Percentiles rank a stretch among this genome's conserved stretches.
Evolutionary conservation across 1,140 invertebrate species (phyloP).

Genomic region (Diorhabda carinulata): DNA sequence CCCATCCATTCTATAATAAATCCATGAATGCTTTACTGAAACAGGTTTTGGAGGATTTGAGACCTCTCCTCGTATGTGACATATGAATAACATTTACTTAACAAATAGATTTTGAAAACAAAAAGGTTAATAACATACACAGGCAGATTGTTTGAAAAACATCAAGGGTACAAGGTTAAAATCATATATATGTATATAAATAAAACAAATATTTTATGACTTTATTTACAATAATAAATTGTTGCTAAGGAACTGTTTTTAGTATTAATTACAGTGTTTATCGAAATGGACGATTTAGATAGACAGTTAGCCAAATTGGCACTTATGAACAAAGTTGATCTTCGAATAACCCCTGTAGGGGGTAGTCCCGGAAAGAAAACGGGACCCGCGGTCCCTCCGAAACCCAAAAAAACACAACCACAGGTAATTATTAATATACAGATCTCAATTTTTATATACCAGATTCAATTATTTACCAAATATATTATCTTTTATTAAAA

Average conservation of each 20-base stretch:
- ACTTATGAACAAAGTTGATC: constrained; percentile 53
- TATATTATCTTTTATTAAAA: background rate
- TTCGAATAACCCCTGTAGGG: constrained; percentile 51
- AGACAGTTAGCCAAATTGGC: constrained; percentile 56
- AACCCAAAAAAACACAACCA: constrained; percentile 69
- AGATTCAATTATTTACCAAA: background rate
- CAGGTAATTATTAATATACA: constrained; percentile 51
- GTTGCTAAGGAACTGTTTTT: no score
- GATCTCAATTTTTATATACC: constrained; percentile 3
- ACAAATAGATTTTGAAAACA: background rate
- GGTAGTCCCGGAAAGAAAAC: constrained; percentile 58
- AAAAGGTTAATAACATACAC: background rate
- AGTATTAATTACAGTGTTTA: no score
- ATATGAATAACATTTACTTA: no score
- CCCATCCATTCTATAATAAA: no score
- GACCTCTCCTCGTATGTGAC: no score
- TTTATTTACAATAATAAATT: background rate
- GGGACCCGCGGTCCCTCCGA: constrained; percentile 73
- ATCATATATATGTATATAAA: background rate
- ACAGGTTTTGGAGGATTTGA: no score
- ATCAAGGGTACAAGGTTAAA: background rate
- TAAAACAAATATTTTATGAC: constrained; percentile 1
- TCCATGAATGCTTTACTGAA: no score
- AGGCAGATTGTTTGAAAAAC: background rate
- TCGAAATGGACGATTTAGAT: constrained; percentile 54